Evolutionary conservation across 2,797 vertebrate genomes (phyloP), one percentile per base, ranked within the genome.

Genomic region (Chelonia mydas): DNA sequence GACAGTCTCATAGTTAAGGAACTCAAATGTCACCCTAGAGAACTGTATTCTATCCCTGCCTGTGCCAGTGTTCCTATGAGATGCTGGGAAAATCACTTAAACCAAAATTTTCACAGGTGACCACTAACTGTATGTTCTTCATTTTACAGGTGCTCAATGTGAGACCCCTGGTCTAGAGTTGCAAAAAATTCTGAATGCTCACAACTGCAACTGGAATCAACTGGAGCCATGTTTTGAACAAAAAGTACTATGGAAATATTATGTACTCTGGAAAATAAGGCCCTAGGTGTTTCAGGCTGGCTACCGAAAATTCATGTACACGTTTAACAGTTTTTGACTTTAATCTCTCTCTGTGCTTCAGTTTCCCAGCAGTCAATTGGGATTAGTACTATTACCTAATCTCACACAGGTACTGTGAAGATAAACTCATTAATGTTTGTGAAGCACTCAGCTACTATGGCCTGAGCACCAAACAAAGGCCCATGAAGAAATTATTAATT

Each of bases 1-100:
- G 3, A 10, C 13, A 7, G 72, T 16, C 23, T 55, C 2, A 1
- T n/a, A 59, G 61, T 55, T 10, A 79, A 76, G 45, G 88, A 74
- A 79, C 3, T 12, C 17, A 61, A 83, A 1, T 10, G 28, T 0
- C 12, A 1, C 0, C 19, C 19, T 51, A 68, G 37, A 41, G 68
- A 45, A 54, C 45, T 28, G 31, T 47, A 37, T n/a, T 68, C 49
- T 65, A 47, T 47, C 68, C 21, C 45, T 84, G 74, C n/a, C 31
- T 28, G 27, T 57, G 76, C 81, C 11, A 23, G 50, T 25, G 84
- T 80, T 15, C 76, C 23, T 23, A 45, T 45, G 7, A 45, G 45
- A 76, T 27, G 41, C 3, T 54, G 25, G 84, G 61, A 49, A 23
- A 76, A 41, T 19, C 37, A 55, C 23, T 8, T 11, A 6, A 47